Conservation (phyloP, 2,797 vertebrate species). For the Dendrocincla tyrannina region DNA sequence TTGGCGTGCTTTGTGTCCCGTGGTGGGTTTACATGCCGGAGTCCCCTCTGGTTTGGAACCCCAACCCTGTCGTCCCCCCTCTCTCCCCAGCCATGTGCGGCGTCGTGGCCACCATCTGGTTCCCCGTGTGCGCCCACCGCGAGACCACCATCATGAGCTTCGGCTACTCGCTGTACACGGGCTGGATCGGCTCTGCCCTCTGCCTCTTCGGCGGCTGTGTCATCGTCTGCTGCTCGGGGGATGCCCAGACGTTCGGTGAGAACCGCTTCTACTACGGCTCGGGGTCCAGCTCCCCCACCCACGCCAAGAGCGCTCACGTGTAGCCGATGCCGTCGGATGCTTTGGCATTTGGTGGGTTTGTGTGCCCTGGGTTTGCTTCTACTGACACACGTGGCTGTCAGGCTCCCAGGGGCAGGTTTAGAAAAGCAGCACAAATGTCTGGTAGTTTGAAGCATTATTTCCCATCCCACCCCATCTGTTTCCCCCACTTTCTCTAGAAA, state of each 20-base stretch:
- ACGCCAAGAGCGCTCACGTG: slow-evolving; percentile 96
- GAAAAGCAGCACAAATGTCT: slow-evolving; percentile 48
- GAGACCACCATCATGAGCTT: slow-evolving; percentile 92
- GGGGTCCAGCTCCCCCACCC: slow-evolving; percentile 84
- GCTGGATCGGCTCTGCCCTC: slow-evolving; percentile 91
- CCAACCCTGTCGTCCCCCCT: neutral
- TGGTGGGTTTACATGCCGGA: accelerated
- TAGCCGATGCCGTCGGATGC: slow-evolving; percentile 71
- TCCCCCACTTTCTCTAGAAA: slow-evolving; percentile 37
- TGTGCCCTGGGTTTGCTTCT: slow-evolving; percentile 37
- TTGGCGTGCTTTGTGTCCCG: accelerated
- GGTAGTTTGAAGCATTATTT: slow-evolving; percentile 44
- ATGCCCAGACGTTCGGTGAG: slow-evolving; percentile 85
- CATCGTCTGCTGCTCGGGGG: slow-evolving; percentile 87
- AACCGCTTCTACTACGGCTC: slow-evolving; percentile 94
- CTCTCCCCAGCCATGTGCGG: slow-evolving; percentile 84
- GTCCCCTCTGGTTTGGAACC: neutral
- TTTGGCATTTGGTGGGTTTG: slow-evolving; percentile 47
- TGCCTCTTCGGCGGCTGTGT: slow-evolving; percentile 88
- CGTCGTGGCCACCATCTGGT: slow-evolving; percentile 92
- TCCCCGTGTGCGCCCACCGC: slow-evolving; percentile 89
- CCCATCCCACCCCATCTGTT: neutral
- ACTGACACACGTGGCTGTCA: neutral
- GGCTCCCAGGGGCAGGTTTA: slow-evolving; percentile 60
- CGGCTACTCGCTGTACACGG: slow-evolving; percentile 92